phyloP scores from a whole-genome alignment of 2,113 vertebrate species.

The Hydrochoerus hydrochaeris region DNA sequence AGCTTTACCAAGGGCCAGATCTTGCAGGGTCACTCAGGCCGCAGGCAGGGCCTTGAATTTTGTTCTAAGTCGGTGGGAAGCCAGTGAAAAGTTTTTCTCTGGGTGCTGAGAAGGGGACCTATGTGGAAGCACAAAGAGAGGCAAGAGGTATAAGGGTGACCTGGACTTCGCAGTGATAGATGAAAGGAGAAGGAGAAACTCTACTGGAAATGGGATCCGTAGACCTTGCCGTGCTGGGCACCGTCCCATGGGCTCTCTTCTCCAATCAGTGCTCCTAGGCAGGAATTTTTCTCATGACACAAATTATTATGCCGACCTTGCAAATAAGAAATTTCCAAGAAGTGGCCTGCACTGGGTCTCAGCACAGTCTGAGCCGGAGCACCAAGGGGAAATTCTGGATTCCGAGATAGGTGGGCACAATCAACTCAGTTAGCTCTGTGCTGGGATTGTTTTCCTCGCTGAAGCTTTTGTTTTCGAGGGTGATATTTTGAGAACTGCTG shows the following conservation, averaged over 20 bases:
- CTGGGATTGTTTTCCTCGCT: constrained; percentile 60
- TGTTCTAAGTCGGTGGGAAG: neutral
- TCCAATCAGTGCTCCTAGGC: neutral
- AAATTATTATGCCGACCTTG: neutral
- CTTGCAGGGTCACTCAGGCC: neutral
- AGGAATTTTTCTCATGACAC: neutral
- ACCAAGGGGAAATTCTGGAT: neutral
- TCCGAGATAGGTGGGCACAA: neutral
- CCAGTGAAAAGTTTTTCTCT: neutral
- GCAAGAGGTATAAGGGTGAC: neutral
- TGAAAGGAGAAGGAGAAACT: neutral
- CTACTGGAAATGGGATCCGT: neutral
- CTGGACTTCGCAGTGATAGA: neutral
- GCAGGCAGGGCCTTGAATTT: neutral
- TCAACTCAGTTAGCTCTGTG: constrained; percentile 5
- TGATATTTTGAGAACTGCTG: constrained; percentile 75
- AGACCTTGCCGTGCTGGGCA: neutral
- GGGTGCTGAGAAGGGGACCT: neutral
- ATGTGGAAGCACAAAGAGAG: neutral
- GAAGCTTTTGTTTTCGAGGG: constrained; percentile 72
- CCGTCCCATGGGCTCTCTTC: neutral
- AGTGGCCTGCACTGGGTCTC: neutral
- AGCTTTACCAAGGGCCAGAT: neutral
- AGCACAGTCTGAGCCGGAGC: neutral
- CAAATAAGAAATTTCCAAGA: neutral